Evolutionary conservation across 1,140 invertebrate species (phyloP).

Genomic region (Mercenaria mercenaria): DNA sequence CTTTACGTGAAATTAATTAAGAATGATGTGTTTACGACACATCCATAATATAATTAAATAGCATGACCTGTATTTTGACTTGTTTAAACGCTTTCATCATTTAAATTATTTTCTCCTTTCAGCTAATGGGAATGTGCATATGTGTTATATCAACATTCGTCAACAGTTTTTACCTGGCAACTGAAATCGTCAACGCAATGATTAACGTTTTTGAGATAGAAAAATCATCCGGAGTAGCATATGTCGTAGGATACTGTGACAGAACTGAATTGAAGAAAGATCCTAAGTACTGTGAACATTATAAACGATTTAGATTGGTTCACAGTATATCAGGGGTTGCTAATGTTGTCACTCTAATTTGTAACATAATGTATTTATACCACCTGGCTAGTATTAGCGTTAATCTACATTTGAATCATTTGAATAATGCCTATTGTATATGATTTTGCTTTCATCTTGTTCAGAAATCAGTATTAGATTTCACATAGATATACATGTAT

Average conservation of each 20-base stretch:
- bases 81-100: neutral
- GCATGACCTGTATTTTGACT: too few relatives aligned
- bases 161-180: constrained; percentile 51
- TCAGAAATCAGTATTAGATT: too few relatives aligned
- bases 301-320: constrained; percentile 35
- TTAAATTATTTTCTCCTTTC: neutral
- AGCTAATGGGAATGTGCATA: neutral
- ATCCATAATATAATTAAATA: too few relatives aligned
- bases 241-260: constrained; percentile 46
- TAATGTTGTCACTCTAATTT: constrained; percentile 43
- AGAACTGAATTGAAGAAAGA: constrained; percentile 56
- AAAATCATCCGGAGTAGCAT: constrained; percentile 31
- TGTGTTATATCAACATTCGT: constrained; percentile 48
- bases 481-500: too few relatives aligned
- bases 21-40: too few relatives aligned
- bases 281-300: neutral
- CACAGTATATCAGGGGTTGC: constrained; percentile 23
- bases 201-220: constrained; percentile 50
- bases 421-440: neutral
- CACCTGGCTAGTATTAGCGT: neutral
- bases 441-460: too few relatives aligned
- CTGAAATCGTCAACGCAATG: constrained; percentile 47
- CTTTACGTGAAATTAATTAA: too few relatives aligned
- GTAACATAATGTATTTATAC: constrained; percentile 50
- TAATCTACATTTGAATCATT: neutral